A percentile compares a stretch with the other conserved stretches of the same genome.
Evolutionary conservation across 2,797 vertebrate species (phyloP).

Genomic region (Dryobates pubescens): DNA sequence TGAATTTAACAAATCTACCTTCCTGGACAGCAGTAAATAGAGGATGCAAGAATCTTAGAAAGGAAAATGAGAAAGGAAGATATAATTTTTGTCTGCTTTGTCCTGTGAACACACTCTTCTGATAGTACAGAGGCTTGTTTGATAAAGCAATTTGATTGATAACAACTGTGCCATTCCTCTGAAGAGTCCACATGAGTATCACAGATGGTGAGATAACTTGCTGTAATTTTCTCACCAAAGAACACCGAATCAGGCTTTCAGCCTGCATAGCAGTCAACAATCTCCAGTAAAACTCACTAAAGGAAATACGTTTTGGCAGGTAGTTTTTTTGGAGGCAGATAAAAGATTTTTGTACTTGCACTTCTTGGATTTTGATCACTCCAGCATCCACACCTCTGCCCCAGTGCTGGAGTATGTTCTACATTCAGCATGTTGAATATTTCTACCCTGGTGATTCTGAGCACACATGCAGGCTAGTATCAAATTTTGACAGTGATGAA

Average conservation of each 20-base stretch:
- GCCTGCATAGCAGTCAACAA: constrained; percentile 43
- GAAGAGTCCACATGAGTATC: constrained; percentile 46
- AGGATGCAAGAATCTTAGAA: neutral
- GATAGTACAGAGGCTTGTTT: constrained; percentile 20
- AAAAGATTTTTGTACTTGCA: constrained; percentile 5
- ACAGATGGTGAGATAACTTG: constrained; percentile 65
- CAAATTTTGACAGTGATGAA: neutral
- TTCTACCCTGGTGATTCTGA: neutral
- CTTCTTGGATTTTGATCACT: constrained; percentile 28
- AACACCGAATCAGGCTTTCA: constrained; percentile 42
- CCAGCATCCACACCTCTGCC: neutral
- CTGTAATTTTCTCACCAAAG: constrained; percentile 54
- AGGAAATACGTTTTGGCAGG: neutral
- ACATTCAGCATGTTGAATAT: neutral
- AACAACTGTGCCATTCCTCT: constrained; percentile 38
- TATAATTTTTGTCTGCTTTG: neutral
- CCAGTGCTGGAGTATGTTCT: neutral
- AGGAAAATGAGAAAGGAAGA: neutral
- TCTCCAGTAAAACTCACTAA: constrained; percentile 42
- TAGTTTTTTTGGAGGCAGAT: neutral
- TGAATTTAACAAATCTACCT: neutral
- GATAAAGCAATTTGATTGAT: constrained; percentile 63
- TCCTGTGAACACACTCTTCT: neutral
- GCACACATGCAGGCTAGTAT: neutral
- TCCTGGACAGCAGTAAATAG: constrained; percentile 35